Evolutionary conservation across 1,140 invertebrate species (phyloP), one percentile per base, ranked within the genome.

Genomic region (Aphis gossypii): DNA sequence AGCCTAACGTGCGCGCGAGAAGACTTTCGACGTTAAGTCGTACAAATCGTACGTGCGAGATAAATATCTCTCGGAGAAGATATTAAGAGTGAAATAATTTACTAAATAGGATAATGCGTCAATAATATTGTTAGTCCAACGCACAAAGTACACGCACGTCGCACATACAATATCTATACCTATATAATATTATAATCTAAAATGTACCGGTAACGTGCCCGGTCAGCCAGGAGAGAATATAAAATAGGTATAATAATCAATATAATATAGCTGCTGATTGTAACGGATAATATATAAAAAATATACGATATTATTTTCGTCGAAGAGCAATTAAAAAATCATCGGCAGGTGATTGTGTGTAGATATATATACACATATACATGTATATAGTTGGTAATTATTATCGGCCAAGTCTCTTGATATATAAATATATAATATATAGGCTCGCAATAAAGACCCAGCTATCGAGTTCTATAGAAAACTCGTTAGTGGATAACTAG

Each of bases 401-500:
- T n/a, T 18, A 76, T 76, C 38, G 83, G 83, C 44, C 38, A 84
- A 41, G 83, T 44, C 38, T 44, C 7, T 83, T 6, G 8, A 83
- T 41, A 35, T 44, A 41, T 25, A 8, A 3, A 5, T 38, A 82
- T 82, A 44, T 68, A 14, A 48, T 18, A 4, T 68, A 68, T n/a
- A 35, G 54, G 51, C 51, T 41, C 20, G 51, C 51, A 82, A 48
- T 91, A 91, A 46, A 82, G 56, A n/a, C 44, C 38, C 30, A 35
- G 30, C 14, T 1, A 76, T 91, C 60, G 60, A 46, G n/a, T 46
- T 91, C 56, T 38, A 48, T 83, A 38, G 90, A 51, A 92, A 92
- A 92, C 90, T 83, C 90, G 90, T 92, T 83, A 92, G 44, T 76
- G 23, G 56, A 68, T 68, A 68, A 90, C 89, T 60, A 90, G 89